Evolutionary conservation across 2,113 vertebrate genomes (phyloP).

Genomic region (Tenebrosternarchus preto): DNA sequence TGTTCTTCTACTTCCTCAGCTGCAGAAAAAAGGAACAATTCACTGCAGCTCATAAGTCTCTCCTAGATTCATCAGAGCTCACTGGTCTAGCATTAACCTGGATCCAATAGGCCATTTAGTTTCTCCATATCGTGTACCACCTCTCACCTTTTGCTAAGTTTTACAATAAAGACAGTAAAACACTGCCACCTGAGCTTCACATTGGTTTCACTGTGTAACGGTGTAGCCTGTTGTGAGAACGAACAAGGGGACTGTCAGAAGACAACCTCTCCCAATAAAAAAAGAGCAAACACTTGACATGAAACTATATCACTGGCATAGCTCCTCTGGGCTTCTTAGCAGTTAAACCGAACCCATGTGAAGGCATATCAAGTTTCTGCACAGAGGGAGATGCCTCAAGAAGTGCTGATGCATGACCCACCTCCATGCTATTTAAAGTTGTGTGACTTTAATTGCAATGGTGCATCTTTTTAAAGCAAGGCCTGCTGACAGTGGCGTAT

Average conservation of each 20-base stretch:
- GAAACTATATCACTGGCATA: constrained; percentile 12
- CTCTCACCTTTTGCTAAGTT: constrained; percentile 5
- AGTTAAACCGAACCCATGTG: constrained; percentile 5
- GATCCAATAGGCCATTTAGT: constrained; percentile 21
- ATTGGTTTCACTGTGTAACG: background rate
- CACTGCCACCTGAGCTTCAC: constrained; percentile 4
- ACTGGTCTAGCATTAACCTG: constrained; percentile 23
- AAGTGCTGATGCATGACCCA: background rate
- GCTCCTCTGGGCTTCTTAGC: constrained; percentile 16
- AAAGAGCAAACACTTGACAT: background rate
- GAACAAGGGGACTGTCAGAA: constrained; percentile 21
- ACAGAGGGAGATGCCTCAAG: background rate
- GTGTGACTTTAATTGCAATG: constrained; percentile 31
- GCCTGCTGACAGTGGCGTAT: background rate
- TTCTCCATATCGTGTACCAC: background rate
- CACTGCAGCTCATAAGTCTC: background rate
- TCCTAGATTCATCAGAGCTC: background rate
- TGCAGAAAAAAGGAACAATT: background rate
- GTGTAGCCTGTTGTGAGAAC: background rate
- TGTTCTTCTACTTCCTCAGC: background rate
- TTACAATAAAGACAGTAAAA: constrained; percentile 14
- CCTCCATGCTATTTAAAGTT: background rate
- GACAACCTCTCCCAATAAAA: background rate
- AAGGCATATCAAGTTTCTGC: background rate
- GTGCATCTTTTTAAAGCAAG: background rate